A percentile compares a stretch with the other conserved stretches of the same genome.
phyloP scores from a whole-genome alignment of 2,888 invertebrate species.

The Ochropleura plecta region DNA sequence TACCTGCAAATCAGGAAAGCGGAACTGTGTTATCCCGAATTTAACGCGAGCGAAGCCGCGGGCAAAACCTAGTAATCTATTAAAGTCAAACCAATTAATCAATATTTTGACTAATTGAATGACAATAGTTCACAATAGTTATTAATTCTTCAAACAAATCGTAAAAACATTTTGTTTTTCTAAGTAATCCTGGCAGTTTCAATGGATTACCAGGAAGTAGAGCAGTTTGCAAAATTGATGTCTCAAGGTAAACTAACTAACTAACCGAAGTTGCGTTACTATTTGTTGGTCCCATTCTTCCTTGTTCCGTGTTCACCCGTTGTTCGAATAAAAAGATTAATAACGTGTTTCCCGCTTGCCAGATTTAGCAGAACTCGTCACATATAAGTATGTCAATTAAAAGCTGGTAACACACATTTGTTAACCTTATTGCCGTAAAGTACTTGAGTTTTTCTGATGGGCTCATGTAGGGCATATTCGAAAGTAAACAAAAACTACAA shows the following conservation, averaged over 20 bases:
- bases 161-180: slow-evolving; percentile 6
- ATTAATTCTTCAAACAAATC: slow-evolving; percentile 16
- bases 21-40: too few species aligned
- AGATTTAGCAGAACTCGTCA: background rate
- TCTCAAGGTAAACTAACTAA: slow-evolving; percentile 16
- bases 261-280: background rate
- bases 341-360: background rate
- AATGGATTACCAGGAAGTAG: background rate
- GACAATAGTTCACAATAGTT: too few species aligned
- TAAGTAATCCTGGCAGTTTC: background rate
- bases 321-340: background rate
- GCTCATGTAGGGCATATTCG: too few species aligned
- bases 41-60: too few species aligned
- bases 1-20: too few species aligned
- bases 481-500: too few species aligned
- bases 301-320: slow-evolving; percentile 14
- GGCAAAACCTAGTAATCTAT: too few species aligned
- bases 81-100: too few species aligned
- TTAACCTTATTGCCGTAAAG: background rate
- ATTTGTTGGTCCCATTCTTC: slow-evolving; percentile 8
- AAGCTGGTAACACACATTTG: background rate
- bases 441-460: background rate
- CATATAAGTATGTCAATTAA: background rate
- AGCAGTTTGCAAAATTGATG: slow-evolving; percentile 9
- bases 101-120: too few species aligned